These are phyloP conservation scores for Teleogryllus occipitalis DNA, from an alignment of 1,140 invertebrate genomes.

Conservation along the genomic window DNA sequence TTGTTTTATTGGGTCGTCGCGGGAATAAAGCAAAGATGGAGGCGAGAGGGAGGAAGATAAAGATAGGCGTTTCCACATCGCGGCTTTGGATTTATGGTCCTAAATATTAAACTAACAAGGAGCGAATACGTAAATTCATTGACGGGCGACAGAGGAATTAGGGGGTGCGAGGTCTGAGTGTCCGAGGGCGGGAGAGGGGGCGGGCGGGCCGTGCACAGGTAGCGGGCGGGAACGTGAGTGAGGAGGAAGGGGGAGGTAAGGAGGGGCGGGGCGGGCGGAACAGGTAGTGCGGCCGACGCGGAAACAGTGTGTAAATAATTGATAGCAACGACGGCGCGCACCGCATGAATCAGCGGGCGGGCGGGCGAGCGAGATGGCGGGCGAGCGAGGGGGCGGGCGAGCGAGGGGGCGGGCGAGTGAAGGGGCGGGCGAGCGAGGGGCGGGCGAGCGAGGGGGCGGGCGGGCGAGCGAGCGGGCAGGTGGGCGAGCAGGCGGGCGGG, in stretches of 20 bases:
- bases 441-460: no score
- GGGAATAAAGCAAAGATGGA: neutral
- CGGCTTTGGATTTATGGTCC: conserved; percentile 11
- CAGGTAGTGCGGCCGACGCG: no score
- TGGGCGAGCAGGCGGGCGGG: no score
- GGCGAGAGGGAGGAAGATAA: conserved; percentile 3
- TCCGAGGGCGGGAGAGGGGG: neutral
- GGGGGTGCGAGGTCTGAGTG: neutral
- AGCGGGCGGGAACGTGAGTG: neutral
- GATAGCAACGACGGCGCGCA: no score
- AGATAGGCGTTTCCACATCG: conserved; percentile 15
- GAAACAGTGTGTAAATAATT: no score
- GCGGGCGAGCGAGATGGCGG: no score
- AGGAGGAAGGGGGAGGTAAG: neutral
- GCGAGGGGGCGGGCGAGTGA: no score
- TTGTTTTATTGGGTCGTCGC: conserved; percentile 6
- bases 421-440: no score
- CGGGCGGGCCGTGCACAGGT: neutral
- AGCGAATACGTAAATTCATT: conserved; percentile 16
- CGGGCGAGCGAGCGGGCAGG: no score
- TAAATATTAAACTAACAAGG: conserved; percentile 21
- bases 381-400: no score
- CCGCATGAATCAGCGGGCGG: no score
- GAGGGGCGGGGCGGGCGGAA: neutral
- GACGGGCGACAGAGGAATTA: conserved; percentile 8